These are phyloP conservation scores for Campoplex nolae DNA, from an alignment of 2,888 invertebrate genomes.

Conservation along the genomic window DNA sequence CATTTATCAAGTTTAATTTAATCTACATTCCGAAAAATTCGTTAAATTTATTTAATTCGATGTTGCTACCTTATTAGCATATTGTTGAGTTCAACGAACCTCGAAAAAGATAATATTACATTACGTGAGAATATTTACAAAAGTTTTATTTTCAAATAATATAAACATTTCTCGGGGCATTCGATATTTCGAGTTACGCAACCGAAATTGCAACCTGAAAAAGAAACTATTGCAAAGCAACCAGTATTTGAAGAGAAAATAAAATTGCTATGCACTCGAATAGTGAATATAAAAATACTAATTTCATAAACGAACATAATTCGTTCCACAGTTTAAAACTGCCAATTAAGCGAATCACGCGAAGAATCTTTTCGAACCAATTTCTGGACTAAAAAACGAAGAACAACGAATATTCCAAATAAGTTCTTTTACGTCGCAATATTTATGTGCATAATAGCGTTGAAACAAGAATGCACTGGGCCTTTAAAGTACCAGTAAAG, in stretches of 20 bases:
- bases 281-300: not conserved
- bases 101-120: not conserved
- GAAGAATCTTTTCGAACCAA: not conserved
- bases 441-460: not conserved
- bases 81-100: conserved; percentile 3
- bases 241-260: not conserved
- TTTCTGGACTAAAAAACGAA: not conserved
- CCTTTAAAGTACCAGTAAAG: conserved; percentile 3
- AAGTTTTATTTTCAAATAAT: not conserved
- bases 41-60: conserved; percentile 6
- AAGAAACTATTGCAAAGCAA: not conserved
- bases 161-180: not conserved
- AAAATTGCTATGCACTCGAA: not conserved
- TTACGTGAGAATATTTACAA: not conserved
- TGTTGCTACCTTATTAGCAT: not conserved
- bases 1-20: not conserved
- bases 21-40: not conserved
- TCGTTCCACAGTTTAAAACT: not conserved
- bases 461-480: not conserved
- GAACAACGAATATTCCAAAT: not conserved
- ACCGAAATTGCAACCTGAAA: not conserved
- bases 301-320: not conserved
- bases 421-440: not conserved
- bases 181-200: not conserved
- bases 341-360: not conserved